Percentiles rank a stretch among this genome's conserved stretches.
phyloP scores from a whole-genome alignment of 2,888 invertebrate species.

The Caenorhabditis japonica region DNA sequence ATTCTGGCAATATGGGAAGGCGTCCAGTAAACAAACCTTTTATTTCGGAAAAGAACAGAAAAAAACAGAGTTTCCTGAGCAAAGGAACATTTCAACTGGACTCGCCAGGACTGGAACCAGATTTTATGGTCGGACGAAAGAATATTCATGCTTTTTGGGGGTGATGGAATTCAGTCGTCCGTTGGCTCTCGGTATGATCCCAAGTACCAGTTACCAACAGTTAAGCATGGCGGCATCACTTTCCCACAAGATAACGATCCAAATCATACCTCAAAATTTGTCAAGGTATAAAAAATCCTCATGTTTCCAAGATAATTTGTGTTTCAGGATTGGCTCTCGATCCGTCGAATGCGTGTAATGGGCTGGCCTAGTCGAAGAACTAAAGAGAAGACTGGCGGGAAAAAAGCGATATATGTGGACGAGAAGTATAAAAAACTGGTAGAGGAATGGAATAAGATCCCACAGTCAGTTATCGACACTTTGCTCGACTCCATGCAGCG shows the following conservation, averaged over 20 bases:
- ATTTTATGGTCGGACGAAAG: slow-evolving; percentile 10
- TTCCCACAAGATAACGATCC: too few relatives aligned
- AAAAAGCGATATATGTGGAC: too few relatives aligned
- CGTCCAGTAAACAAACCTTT: too few relatives aligned
- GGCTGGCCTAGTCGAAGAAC: background rate
- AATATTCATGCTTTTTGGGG: slow-evolving; percentile 9
- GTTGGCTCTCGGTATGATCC: background rate
- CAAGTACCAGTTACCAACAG: background rate
- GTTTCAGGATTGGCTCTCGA: background rate
- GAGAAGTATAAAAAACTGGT: too few relatives aligned
- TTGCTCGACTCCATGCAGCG: too few relatives aligned
- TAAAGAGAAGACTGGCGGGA: too few relatives aligned
- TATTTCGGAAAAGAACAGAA: slow-evolving; percentile 4
- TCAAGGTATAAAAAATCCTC: too few relatives aligned
- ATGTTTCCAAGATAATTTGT: background rate
- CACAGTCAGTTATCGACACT: too few relatives aligned
- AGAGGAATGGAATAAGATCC: too few relatives aligned
- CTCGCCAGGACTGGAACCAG: slow-evolving; percentile 2
- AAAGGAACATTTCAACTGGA: slow-evolving; percentile 6
- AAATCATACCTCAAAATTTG: too few relatives aligned
- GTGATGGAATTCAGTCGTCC: background rate
- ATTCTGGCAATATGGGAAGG: slow-evolving; percentile 2
- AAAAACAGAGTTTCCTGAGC: background rate
- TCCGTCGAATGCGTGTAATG: background rate
- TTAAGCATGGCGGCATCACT: too few relatives aligned